Conservation (phyloP, 2,888 invertebrate species). For the Andrena hattorfiana region DNA sequence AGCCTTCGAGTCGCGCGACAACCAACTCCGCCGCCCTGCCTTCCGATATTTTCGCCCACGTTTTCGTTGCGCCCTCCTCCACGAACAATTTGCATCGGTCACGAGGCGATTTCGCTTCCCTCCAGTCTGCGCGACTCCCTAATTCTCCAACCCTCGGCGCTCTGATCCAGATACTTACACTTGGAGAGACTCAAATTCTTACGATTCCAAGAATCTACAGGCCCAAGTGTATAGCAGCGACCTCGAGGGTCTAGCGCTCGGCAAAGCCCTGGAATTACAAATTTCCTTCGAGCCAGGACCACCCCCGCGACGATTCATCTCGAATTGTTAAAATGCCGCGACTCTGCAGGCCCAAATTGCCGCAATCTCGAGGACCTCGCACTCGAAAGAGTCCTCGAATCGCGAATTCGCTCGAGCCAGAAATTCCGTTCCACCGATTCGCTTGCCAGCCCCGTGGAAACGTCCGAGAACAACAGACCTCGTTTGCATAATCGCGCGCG, state of each 20-base stretch:
- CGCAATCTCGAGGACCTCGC: background rate
- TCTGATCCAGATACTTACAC: no score
- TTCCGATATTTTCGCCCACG: conserved; percentile 22
- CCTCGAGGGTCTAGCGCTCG: no score
- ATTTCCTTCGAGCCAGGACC: background rate
- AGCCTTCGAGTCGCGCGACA: conserved; percentile 63
- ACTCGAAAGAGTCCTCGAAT: background rate
- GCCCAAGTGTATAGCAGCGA: no score
- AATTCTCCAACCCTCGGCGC: no score
- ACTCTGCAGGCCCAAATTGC: background rate
- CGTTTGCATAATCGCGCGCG: conserved; percentile 42
- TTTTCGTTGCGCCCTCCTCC: background rate
- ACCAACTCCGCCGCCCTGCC: conserved; percentile 16
- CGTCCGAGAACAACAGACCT: conserved; percentile 18
- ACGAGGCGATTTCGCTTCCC: background rate
- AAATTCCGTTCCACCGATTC: conserved; percentile 9
- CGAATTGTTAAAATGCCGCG: background rate
- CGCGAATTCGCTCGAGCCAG: background rate
- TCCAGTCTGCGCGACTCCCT: no score
- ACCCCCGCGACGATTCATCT: no score
- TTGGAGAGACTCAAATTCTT: no score
- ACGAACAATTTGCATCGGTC: background rate
- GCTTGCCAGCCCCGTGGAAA: background rate
- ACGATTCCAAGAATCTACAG: no score
- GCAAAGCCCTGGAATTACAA: background rate